These are phyloP conservation scores for Hydrophis major DNA, from an alignment of 2,797 vertebrate species.

Conservation along the genomic window DNA sequence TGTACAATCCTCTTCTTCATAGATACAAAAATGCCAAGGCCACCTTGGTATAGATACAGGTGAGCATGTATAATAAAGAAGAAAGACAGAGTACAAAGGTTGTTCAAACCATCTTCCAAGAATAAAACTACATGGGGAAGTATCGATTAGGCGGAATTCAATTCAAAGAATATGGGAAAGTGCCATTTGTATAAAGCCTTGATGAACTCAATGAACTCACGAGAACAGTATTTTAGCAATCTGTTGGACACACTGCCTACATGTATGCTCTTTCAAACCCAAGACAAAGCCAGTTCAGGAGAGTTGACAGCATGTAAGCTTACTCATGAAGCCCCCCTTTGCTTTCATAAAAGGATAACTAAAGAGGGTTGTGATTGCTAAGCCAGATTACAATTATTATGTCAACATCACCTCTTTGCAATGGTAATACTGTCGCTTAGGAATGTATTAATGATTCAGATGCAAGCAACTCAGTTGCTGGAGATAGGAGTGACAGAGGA, in stretches of 20 bases:
- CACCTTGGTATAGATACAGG: not conserved
- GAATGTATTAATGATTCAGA: not conserved
- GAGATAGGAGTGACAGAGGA: not conserved
- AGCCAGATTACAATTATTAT: not conserved
- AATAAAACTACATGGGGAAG: not conserved
- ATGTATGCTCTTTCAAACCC: not conserved
- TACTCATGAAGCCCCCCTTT: not conserved
- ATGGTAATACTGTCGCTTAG: not conserved
- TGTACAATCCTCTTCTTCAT: not conserved
- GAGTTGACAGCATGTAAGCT: not conserved
- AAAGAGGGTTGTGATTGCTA: not conserved
- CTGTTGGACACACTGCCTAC: not conserved
- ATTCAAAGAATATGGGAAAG: slow-evolving; percentile 44
- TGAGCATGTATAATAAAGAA: not conserved
- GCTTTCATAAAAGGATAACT: not conserved
- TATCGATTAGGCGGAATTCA: slow-evolving; percentile 40
- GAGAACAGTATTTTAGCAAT: not conserved
- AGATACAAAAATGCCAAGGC: not conserved
- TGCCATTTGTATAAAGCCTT: slow-evolving; percentile 35
- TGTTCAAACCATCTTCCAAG: not conserved
- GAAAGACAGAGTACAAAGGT: not conserved
- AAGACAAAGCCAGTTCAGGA: not conserved
- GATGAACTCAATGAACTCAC: not conserved
- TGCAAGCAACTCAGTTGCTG: not conserved
- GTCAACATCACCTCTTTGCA: not conserved